Conservation (phyloP, 1,140 invertebrate species). For the Aphidius gifuensis region DNA sequence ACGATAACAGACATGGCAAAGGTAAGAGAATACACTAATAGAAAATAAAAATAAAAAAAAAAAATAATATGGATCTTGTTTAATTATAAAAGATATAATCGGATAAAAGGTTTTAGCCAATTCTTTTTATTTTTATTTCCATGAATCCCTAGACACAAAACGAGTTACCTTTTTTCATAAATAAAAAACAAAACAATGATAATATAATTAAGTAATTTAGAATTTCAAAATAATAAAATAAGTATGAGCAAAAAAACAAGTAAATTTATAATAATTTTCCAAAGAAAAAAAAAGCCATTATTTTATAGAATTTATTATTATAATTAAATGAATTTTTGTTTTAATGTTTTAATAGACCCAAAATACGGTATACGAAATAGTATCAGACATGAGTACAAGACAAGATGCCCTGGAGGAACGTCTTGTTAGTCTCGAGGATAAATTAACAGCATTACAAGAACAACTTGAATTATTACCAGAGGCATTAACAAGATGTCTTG, state of each 20-base stretch:
- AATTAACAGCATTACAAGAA: constrained; percentile 73
- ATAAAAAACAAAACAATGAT: too few species aligned
- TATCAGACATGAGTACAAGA: constrained; percentile 90
- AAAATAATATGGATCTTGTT: background rate
- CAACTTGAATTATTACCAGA: constrained; percentile 81
- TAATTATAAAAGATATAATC: background rate
- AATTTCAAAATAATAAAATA: too few species aligned
- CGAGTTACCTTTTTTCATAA: too few species aligned
- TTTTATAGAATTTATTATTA: too few species aligned
- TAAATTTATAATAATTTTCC: too few species aligned
- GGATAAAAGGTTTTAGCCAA: too few species aligned
- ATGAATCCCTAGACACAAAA: too few species aligned
- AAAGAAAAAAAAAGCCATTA: too few species aligned
- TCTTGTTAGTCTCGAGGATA: constrained; percentile 81
- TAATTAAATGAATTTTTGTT: background rate
- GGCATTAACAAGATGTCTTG: constrained; percentile 70
- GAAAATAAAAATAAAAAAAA: background rate
- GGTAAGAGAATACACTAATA: constrained; percentile 61
- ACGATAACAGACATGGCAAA: constrained; percentile 99
- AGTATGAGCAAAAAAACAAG: too few species aligned
- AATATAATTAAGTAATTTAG: too few species aligned
- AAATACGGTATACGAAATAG: constrained; percentile 94
- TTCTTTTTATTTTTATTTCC: too few species aligned
- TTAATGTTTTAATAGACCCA: constrained; percentile 71
- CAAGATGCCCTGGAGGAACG: constrained; percentile 88